Evolutionary conservation across 2,888 invertebrate genomes (phyloP), one percentile per base, ranked within the genome.

Genomic region (Oscheius myriophilus): DNA sequence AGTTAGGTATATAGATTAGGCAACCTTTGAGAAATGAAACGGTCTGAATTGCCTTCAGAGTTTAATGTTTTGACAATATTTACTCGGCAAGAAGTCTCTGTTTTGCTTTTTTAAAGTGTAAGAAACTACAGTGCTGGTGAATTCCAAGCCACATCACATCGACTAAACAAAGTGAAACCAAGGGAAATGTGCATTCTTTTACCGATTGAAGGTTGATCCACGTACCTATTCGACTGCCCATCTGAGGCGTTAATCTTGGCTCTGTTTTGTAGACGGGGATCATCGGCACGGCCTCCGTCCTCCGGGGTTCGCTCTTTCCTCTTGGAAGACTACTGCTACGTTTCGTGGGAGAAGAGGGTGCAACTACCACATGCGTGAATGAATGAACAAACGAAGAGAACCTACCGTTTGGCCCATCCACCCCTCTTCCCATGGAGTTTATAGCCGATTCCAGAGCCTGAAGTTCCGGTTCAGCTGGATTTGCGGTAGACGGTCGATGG

Each of bases 371-470:
- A 21, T 23, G 16, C 25, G 25, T 3, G 16, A 14, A 53, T 53
- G 26, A 53, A 26, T 6, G 26, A 21, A 16, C 14, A 3, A 33
- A 33, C 4, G 4, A 3, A 33, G 4, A 9, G 33, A 9, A 26
- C 58, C 33, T 33, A 67, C 67, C 67, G 23, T 67, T 67, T 0
- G 61, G 61, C 2, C 59, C 59, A 16, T 67, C 63, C 2, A 42
- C 43, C 16, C 69, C 72, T 16, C 46, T 26, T n/a, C 61, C 49
- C 67, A 78, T 78, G 1, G 72, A 72, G 46, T 73, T 73, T 4
- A 78, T 71, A 2, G 76, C 78, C 3, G 73, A 74, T 63, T 78
- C 78, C 7, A 78, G 55, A 42, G 73, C 64, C 46, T 78, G 74
- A 9, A 78, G 23, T 55, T 78, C 78, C 1, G 76, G 76, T 3